A percentile compares a stretch with the other conserved stretches of the same genome.
These are phyloP conservation scores for Rhabdophis nuchalis DNA, from an alignment of 2,797 vertebrate species.

Conservation along the genomic window DNA sequence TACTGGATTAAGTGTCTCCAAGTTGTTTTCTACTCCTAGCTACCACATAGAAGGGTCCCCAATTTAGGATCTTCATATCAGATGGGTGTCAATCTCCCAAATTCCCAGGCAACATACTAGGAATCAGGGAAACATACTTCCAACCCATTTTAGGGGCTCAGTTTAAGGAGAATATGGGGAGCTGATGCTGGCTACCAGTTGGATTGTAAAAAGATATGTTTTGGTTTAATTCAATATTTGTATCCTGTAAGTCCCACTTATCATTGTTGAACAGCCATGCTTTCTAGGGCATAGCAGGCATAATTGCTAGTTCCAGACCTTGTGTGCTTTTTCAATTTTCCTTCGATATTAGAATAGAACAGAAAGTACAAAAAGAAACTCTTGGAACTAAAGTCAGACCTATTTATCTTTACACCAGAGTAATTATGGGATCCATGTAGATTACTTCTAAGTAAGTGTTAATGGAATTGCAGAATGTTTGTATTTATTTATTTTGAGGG, in stretches of 20 bases:
- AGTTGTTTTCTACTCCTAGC: neutral
- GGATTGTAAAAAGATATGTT: neutral
- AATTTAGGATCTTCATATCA: neutral
- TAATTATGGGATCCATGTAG: neutral
- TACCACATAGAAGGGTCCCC: neutral
- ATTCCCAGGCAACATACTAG: neutral
- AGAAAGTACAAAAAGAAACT: neutral
- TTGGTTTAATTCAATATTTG: neutral
- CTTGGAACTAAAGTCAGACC: neutral
- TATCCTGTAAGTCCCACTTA: neutral
- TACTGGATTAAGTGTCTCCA: neutral
- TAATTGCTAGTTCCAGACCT: neutral
- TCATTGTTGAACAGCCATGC: neutral
- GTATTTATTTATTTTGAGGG: neutral
- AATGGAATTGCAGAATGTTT: neutral
- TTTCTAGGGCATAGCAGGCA: neutral
- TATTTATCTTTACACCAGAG: neutral
- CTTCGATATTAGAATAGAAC: neutral
- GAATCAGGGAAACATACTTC: neutral
- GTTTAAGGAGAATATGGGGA: neutral
- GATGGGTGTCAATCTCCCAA: neutral
- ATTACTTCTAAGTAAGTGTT: neutral
- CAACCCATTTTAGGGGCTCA: neutral
- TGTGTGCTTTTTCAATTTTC: neutral
- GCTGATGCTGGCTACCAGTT: neutral